Evolutionary conservation across 2,797 vertebrate genomes (phyloP).

Genomic region (Poecilia velifera): DNA sequence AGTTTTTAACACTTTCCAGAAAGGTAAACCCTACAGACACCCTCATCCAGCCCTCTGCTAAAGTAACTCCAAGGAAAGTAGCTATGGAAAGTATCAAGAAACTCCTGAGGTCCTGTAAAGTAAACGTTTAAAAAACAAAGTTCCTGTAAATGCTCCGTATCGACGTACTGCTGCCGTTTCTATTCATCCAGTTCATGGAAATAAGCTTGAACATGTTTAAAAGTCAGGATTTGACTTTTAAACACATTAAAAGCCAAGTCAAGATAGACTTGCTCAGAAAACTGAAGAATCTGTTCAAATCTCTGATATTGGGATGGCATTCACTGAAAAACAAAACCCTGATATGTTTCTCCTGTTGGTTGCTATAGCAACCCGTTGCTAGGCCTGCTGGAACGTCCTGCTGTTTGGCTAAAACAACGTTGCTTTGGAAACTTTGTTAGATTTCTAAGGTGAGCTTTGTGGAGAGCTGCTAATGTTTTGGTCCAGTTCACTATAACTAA

Average conservation of each 20-base stretch:
- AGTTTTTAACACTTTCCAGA: background rate
- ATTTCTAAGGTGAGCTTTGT: background rate
- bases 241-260: background rate
- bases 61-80: background rate
- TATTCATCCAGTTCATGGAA: background rate
- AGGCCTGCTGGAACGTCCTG: constrained; percentile 12
- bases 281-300: background rate
- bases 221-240: no score
- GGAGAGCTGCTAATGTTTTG: background rate
- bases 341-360: background rate
- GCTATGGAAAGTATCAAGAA: background rate
- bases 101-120: background rate
- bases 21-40: background rate
- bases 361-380: constrained; percentile 1
- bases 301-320: background rate
- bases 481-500: background rate
- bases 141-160: background rate
- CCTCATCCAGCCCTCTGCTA: background rate
- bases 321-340: background rate
- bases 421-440: background rate
- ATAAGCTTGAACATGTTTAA: background rate
- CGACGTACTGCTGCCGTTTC: background rate
- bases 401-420: constrained; percentile 12
- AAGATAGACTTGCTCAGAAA: background rate
- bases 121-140: background rate